Percentiles rank a stretch among this genome's conserved stretches.
Conservation (phyloP, 2,888 invertebrate species). For the Mythimna impura region DNA sequence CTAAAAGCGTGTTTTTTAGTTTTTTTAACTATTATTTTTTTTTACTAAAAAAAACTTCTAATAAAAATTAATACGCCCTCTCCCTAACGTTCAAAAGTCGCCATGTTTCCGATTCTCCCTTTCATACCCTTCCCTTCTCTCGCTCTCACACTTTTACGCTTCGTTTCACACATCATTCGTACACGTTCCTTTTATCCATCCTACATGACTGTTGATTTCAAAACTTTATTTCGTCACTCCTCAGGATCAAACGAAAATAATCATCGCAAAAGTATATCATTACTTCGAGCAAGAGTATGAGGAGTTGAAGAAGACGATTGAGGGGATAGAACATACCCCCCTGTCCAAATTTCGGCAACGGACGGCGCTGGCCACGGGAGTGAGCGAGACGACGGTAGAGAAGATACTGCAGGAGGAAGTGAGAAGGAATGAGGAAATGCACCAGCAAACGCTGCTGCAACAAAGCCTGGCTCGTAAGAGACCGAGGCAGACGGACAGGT, state of each 20-base stretch:
- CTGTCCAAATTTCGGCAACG: conserved; percentile 16
- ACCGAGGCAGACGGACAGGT: background rate
- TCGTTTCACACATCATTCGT: too few relatives aligned
- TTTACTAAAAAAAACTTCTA: too few relatives aligned
- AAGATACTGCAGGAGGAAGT: conserved; percentile 24
- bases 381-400: conserved; percentile 12
- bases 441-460: accelerated
- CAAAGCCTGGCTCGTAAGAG: background rate
- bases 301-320: conserved; percentile 13
- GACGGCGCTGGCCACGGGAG: conserved; percentile 28
- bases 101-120: too few relatives aligned
- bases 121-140: too few relatives aligned
- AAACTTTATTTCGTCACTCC: too few relatives aligned
- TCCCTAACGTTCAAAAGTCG: too few relatives aligned
- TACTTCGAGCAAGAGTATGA: conserved; percentile 44
- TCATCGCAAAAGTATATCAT: conserved; percentile 31
- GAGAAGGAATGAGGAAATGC: background rate
- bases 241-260: conserved; percentile 21
- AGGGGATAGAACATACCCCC: conserved; percentile 12
- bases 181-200: too few relatives aligned
- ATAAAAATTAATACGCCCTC: too few relatives aligned
- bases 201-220: too few relatives aligned
- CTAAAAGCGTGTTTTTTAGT: too few relatives aligned
- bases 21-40: too few relatives aligned
- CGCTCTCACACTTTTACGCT: too few relatives aligned